Base-by-base conservation (phyloP, 2,888 invertebrate species). In the Megalurothrips usitatus region DNA sequence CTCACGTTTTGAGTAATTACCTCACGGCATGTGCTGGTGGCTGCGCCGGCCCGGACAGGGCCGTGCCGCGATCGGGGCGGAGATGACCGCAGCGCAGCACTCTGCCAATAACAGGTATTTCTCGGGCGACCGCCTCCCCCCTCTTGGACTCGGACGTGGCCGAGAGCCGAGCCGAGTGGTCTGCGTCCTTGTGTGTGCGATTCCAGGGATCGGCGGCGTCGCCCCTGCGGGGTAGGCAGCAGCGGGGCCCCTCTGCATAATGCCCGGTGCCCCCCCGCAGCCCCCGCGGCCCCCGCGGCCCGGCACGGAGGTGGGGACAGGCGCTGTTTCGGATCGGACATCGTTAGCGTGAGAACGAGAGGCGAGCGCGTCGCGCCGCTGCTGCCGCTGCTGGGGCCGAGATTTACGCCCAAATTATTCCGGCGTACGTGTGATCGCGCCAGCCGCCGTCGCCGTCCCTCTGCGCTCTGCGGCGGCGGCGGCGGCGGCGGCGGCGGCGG, bases 1-100 rank as follows among this genome's bases (percentile, higher is more conserved):
- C 58, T 58, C 58, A 58, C 58, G 58, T 58, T 58, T 58, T 58
- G 58, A 58, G 58, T 58, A 58, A 58, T 58, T 58, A 58, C 58
- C 58, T 17, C 58, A 58, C 58, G 10, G 34, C 34, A 43, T 43
- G 34, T 6, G 34, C 34, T 43, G 34, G 34, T 43, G 34, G 34
- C 34, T 43, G 34, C 2, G 34, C 34, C 34, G 34, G 6, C 3
- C 34, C 34, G 34, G 58, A 14, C 58, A 6, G 58, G 17, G 52
- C 52, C 52, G 14, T 3, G 52, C 52, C 52, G 14, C 10, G 52
- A 19, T 19, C 52, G 12, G 58, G 14, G n/a, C n/a, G 19, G 52
- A 19, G 52, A 12, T n/a, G 19, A 6, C 58, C 17, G 58, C 17
- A 6, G 14, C 58, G 58, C 52, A 8, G n/a, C n/a, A n/a, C n/a